Base-by-base conservation (phyloP, 2,113 vertebrate species). In the Albula goreensis region DNA sequence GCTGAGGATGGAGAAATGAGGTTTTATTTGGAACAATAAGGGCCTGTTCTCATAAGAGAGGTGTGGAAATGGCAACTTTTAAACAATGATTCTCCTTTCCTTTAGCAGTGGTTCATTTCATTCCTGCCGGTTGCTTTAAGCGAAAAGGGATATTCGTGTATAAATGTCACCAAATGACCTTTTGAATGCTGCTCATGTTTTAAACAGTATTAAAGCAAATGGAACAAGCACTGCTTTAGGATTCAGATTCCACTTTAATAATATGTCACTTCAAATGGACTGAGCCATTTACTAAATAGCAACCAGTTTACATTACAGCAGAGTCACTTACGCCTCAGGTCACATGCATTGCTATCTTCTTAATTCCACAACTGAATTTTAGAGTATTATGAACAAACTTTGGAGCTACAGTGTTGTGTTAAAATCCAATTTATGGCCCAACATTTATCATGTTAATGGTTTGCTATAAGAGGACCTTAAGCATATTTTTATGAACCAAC, bases 111-210 rank as follows among this genome's bases (percentile, higher is more conserved):
- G 63, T 88, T 88, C 82, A 86, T 89, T 85, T 83, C 83, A 81
- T 89, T 78, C 74, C 84, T 74, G 12, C 78, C 78, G 80, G 52
- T 85, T 87, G 82, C 82, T 88, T 88, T 86, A 85, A 89, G 84
- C 63, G 82, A 87, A 87, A 84, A 60, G 31, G 51, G 41, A 70
- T 84, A 83, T 81, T 50, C 83, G 60, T 85, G 87, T 86, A 90
- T 88, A 90, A 90, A 91, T 89, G 90, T 88, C 90, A 89, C 50
- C 2, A 84, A 12, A 56, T 90, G 90, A 90, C 90, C 90, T 92
- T 92, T 92, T 74, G 63, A 87, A 81, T 86, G 88, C 49, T 53
- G 78, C 89, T 90, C 63, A 83, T 17, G 57, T 85, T 86, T 91
- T 86, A 77, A 87, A 87, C 86, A 56, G 60, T 78, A 87, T 81